A percentile compares a stretch with the other conserved stretches of the same genome.
These are phyloP conservation scores for Prunella himalayana DNA, from an alignment of 2,113 vertebrate species.

Conservation along the genomic window DNA sequence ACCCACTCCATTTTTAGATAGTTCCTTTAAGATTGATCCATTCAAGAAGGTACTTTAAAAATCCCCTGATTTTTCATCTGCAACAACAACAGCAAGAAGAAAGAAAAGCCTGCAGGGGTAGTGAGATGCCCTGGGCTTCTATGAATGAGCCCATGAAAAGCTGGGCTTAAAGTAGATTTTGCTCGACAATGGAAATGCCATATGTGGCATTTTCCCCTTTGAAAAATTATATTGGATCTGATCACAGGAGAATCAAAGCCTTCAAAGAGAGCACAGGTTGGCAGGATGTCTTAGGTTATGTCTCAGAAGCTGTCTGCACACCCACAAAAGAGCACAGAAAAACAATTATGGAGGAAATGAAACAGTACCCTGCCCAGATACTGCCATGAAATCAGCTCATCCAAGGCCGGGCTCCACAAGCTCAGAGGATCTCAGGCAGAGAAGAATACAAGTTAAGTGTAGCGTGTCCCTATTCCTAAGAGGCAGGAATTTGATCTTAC, in stretches of 20 bases:
- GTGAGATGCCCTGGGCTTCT: not conserved
- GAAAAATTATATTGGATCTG: not conserved
- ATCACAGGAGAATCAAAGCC: not conserved
- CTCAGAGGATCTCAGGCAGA: not conserved
- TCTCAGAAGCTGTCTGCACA: not conserved
- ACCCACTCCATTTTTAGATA: not conserved
- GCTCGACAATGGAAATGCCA: accelerated
- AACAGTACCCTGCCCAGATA: not conserved
- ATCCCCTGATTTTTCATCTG: not conserved
- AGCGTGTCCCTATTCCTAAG: too few species aligned
- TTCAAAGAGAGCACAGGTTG: not conserved
- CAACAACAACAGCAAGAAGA: not conserved
- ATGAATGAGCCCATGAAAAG: not conserved
- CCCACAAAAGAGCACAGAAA: not conserved
- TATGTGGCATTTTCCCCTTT: not conserved
- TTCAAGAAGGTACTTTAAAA: not conserved
- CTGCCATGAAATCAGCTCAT: not conserved
- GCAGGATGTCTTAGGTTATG: not conserved
- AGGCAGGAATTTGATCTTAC: too few species aligned
- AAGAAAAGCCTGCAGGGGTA: accelerated
- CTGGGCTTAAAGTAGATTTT: not conserved
- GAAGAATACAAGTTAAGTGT: not conserved
- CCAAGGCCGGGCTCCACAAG: not conserved
- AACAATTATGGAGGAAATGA: not conserved
- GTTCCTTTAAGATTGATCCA: not conserved